Conservation (phyloP, 2,113 vertebrate genomes). For the Atrichornis clamosus region DNA sequence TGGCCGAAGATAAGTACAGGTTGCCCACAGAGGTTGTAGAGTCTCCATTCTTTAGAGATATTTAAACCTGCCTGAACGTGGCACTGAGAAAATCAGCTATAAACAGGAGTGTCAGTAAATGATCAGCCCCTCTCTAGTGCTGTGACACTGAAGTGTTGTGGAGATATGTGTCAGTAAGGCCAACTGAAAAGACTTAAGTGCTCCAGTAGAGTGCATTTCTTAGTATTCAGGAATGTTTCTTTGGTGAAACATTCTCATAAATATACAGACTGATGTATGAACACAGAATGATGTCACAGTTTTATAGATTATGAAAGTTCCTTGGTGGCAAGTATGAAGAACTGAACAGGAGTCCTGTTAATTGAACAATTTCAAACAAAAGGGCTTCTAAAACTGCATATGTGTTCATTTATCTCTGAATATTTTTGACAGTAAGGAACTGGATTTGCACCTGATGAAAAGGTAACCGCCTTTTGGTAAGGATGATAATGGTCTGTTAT, state of each 20-base stretch:
- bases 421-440: not conserved
- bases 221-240: not conserved
- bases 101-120: not conserved
- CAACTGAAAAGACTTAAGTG: not conserved
- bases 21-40: not conserved
- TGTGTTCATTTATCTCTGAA: not conserved
- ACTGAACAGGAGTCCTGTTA: not conserved
- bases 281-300: not conserved
- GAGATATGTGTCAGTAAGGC: rapidly evolving
- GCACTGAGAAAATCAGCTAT: not conserved
- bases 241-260: not conserved
- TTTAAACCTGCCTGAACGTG: not conserved
- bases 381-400: not conserved
- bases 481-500: not conserved
- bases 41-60: not conserved
- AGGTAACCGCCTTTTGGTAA: not conserved
- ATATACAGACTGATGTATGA: not conserved
- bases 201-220: not conserved
- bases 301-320: not conserved
- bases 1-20: not conserved
- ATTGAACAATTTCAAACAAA: not conserved
- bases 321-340: not conserved
- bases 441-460: not conserved
- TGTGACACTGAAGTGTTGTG: not conserved
- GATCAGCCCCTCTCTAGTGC: not conserved